Evolutionary conservation across 2,113 vertebrate genomes (phyloP).

Genomic region (Aptenodytes patagonicus): DNA sequence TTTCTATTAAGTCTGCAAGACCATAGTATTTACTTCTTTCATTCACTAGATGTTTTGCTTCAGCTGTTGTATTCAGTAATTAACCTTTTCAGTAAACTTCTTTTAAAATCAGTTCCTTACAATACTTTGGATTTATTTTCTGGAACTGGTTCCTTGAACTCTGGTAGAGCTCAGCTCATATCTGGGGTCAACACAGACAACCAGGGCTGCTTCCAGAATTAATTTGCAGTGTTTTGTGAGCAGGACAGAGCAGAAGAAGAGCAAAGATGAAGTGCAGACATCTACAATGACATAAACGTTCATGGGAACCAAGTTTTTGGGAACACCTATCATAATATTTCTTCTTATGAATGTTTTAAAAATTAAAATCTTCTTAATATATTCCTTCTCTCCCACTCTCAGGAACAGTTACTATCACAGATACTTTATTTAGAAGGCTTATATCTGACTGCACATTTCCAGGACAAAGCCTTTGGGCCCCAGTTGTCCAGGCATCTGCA

Average conservation of each 20-base stretch:
- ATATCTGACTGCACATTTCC: background rate
- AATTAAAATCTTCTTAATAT: background rate
- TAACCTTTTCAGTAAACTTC: background rate
- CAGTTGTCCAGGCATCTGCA: background rate
- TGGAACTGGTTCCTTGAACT: background rate
- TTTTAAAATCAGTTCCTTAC: background rate
- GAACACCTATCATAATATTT: background rate
- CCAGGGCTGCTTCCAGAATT: background rate
- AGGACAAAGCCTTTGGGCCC: background rate
- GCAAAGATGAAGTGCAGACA: background rate
- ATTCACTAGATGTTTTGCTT: background rate
- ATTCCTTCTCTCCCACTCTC: background rate
- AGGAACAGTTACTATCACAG: background rate
- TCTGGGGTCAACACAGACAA: background rate
- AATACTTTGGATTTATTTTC: background rate
- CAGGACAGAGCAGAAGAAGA: background rate
- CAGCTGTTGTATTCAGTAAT: background rate
- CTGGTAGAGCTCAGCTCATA: background rate
- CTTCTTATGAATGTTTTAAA: background rate
- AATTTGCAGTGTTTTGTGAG: background rate
- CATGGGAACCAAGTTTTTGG: background rate
- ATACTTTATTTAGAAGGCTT: background rate
- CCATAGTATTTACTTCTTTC: background rate
- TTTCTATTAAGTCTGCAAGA: background rate
- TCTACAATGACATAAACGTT: fast-evolving